A percentile compares a stretch with the other conserved stretches of the same genome.
Conservation (phyloP, 2,797 vertebrate genomes). For the Eidolon dupreanum region DNA sequence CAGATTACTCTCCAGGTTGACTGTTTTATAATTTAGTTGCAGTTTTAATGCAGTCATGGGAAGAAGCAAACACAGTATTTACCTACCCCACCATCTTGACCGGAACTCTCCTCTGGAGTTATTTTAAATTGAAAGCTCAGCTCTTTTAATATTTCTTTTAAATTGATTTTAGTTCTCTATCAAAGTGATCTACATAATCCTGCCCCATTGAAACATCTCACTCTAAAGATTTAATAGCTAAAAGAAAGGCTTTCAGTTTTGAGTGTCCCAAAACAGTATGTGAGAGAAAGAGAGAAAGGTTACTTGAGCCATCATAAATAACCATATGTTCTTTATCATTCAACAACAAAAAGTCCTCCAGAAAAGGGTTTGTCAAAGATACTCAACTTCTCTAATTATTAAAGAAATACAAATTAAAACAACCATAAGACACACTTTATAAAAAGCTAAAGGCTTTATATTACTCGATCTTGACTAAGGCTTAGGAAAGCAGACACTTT, state of each 20-base stretch:
- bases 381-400: conserved; percentile 30
- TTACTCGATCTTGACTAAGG: neutral
- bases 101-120: neutral
- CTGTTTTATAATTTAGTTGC: too few relatives aligned
- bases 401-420: conserved; percentile 50
- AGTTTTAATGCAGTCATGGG: too few relatives aligned
- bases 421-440: neutral
- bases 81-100: too few relatives aligned
- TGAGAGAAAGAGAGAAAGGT: neutral
- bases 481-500: neutral
- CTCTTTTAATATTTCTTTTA: neutral
- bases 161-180: neutral
- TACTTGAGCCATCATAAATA: neutral
- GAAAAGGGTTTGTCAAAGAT: neutral
- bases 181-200: neutral
- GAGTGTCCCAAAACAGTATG: neutral
- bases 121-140: neutral
- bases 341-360: neutral
- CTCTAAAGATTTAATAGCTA: neutral
- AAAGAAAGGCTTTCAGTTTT: neutral
- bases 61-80: too few relatives aligned
- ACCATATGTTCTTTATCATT: neutral
- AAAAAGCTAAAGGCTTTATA: neutral
- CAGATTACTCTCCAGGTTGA: too few relatives aligned
- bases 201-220: neutral